Base-by-base conservation (phyloP, 2,888 invertebrate species). In the Zhengitettix transpicula region DNA sequence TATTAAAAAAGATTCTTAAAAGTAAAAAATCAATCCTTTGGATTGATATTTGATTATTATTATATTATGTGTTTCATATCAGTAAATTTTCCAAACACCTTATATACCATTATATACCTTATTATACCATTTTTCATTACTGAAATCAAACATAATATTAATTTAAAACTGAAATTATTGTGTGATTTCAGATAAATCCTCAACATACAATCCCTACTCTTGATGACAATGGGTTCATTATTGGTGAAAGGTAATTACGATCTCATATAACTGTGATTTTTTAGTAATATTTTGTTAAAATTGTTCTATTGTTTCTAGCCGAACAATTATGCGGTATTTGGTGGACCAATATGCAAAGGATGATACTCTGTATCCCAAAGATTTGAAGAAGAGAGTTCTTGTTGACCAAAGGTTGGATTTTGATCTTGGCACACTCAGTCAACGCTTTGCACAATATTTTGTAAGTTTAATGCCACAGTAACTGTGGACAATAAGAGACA, bases 181-280 rank as follows among this genome's bases (percentile, higher is more conserved):
- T 28, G 2, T 28, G 2, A 28, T 28, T 28, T 28, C 28, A 28
- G 84, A 77, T 84, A 71, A 85, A 84, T 70, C 84, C 84, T 3
- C 81, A 84, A 69, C 85, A 87, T 66, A 82, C 82, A 1, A 74
- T 87, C 60, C 87, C 85, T 10, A 85, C 85, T 10, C 76, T 88
- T 67, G 79, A 83, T 66, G 87, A 87, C 68, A 79, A 79, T 66
- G 86, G 85, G 52, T 83, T 85, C 65, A 75, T 78, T 65, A 69
- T 87, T 58, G 84, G 81, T 78, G 87, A 87, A 71, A 84, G 82
- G 83, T 82, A 63, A 60, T 28, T 28, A 28, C 7, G 1, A 14
- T 12, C 41, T n/a, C 11, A 16, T 1, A 54, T 16, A 54, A 52
- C 52, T 16, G 52, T 16, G 42, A 28, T 28, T 16, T 28, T 5